Conservation (phyloP, 2,888 invertebrate genomes). For the Agrotis clavis region DNA sequence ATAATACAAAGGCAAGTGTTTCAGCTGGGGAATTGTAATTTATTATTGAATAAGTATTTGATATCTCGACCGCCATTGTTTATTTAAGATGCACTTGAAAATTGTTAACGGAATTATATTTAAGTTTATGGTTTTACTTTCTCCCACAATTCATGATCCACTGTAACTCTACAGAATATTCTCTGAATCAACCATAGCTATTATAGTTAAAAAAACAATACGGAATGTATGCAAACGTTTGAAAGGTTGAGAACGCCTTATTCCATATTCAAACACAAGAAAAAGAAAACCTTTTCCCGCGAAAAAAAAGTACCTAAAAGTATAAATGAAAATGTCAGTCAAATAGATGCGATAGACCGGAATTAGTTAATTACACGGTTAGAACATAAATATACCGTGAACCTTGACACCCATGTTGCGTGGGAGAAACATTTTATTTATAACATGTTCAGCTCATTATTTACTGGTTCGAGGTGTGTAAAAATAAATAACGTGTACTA, state of each 20-base stretch:
- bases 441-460: constrained; percentile 62
- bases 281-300: background rate
- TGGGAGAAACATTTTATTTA: constrained; percentile 80
- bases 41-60: constrained; percentile 66
- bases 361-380: constrained; percentile 78
- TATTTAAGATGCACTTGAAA: constrained; percentile 35
- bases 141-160: constrained; percentile 5
- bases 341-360: constrained; percentile 66
- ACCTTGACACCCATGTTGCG: constrained; percentile 85
- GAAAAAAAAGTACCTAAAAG: constrained; percentile 7
- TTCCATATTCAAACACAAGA: constrained; percentile 11
- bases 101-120: constrained; percentile 1
- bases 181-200: no score
- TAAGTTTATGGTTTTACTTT: constrained; percentile 38
- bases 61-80: constrained; percentile 49
- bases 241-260: background rate
- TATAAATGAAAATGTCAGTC: constrained; percentile 66
- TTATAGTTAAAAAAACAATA: no score
- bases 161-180: background rate
- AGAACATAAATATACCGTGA: constrained; percentile 77
- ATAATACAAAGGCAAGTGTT: constrained; percentile 57
- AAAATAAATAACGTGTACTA: constrained; percentile 58
- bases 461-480: constrained; percentile 58
- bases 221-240: background rate
- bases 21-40: constrained; percentile 62